phyloP scores from a whole-genome alignment of 2,797 vertebrate genomes.

The Spinibarbus caldwelli region DNA sequence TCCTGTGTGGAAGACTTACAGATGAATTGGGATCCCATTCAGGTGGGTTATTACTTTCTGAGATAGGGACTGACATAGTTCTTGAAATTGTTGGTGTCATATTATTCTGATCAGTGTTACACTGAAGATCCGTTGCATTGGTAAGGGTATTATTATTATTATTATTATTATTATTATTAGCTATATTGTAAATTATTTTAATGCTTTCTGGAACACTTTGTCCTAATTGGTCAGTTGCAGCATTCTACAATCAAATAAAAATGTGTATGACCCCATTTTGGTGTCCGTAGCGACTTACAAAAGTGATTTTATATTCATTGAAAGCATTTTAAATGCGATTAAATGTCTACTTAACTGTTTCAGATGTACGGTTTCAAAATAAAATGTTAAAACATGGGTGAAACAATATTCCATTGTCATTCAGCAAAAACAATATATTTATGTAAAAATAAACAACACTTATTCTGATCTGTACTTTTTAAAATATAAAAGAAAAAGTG shows the following conservation, averaged over 20 bases:
- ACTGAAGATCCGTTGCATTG: not conserved
- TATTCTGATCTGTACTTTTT: too few species aligned
- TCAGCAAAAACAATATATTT: too few species aligned
- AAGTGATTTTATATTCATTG: not conserved
- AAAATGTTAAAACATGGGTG: too few species aligned
- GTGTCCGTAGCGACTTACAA: not conserved
- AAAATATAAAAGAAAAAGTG: too few species aligned
- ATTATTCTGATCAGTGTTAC: too few species aligned
- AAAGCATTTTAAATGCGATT: not conserved
- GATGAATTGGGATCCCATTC: slow-evolving; percentile 92
- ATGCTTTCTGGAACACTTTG: not conserved
- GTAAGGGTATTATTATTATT: not conserved
- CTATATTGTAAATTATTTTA: not conserved
- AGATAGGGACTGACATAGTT: not conserved
- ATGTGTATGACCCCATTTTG: too few species aligned
- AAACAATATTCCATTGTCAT: too few species aligned
- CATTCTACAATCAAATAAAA: not conserved
- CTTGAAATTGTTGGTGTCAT: not conserved
- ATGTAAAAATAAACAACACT: too few species aligned
- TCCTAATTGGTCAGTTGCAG: not conserved
- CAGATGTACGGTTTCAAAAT: too few species aligned
- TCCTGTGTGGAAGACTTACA: slow-evolving; percentile 77
- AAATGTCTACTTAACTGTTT: not conserved
- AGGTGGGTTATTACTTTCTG: slow-evolving; percentile 75
- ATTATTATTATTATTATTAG: too few species aligned